These are phyloP conservation scores for Calyptomena viridis DNA, from an alignment of 2,113 vertebrate genomes.

Conservation along the genomic window DNA sequence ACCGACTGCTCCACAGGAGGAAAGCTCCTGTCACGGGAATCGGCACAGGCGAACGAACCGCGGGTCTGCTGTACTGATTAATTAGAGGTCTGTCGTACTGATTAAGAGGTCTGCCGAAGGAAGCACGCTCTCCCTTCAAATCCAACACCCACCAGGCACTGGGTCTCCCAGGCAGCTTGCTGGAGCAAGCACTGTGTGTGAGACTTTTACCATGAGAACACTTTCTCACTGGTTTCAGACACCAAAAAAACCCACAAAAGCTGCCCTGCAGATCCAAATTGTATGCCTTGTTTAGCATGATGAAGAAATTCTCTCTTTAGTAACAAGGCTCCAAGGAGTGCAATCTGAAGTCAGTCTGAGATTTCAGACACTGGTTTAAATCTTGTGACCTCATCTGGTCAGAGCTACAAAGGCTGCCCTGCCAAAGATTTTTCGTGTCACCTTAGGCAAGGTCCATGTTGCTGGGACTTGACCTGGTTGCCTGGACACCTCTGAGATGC, in stretches of 20 bases:
- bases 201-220: background rate
- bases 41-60: background rate
- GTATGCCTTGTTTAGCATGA: rapidly evolving
- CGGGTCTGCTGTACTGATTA: background rate
- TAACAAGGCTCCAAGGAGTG: background rate
- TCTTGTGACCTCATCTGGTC: background rate
- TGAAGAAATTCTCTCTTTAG: background rate
- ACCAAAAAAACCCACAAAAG: background rate
- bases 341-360: background rate
- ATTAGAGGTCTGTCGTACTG: background rate
- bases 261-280: background rate
- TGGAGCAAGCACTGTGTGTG: rapidly evolving
- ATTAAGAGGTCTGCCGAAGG: background rate
- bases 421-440: background rate
- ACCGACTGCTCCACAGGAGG: background rate
- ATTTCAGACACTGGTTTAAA: background rate
- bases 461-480: background rate
- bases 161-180: background rate
- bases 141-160: background rate
- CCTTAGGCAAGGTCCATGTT: background rate
- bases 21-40: background rate
- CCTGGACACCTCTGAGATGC: background rate
- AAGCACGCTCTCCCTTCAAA: background rate
- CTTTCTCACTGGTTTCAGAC: background rate
- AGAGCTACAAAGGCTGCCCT: background rate